Conservation (phyloP, 2,113 vertebrate species). For the Dipodomys merriami region DNA sequence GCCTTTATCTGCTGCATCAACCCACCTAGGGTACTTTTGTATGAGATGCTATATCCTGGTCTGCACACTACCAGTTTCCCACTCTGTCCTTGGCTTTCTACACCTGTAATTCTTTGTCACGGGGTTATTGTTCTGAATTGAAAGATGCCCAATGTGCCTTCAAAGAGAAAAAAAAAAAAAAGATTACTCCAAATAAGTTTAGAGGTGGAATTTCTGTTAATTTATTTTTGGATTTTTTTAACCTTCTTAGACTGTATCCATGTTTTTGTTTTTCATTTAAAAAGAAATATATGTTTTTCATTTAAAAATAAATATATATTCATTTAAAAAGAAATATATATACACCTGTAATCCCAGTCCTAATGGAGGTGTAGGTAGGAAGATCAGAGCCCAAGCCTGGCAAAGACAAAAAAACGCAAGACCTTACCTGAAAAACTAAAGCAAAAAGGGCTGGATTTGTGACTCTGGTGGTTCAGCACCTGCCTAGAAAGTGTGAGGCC, state of each 20-base stretch:
- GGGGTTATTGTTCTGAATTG: background rate
- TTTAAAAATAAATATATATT: too few relatives aligned
- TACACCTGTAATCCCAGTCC: background rate
- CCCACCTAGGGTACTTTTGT: background rate
- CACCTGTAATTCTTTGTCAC: background rate
- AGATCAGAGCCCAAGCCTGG: background rate
- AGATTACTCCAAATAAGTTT: background rate
- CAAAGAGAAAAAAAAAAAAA: too few relatives aligned
- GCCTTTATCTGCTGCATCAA: background rate
- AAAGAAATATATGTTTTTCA: background rate
- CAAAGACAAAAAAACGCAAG: too few relatives aligned
- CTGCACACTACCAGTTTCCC: fast-evolving
- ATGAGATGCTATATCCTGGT: background rate
- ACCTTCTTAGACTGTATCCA: background rate
- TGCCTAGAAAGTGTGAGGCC: too few relatives aligned
- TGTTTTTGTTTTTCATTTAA: background rate
- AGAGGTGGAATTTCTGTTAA: background rate
- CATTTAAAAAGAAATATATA: background rate
- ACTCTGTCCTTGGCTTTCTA: background rate
- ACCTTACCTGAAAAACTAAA: too few relatives aligned
- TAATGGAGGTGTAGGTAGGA: background rate
- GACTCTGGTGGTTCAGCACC: too few relatives aligned
- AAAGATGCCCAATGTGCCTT: background rate
- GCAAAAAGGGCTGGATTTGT: too few relatives aligned
- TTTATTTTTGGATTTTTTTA: background rate